Base-by-base conservation (phyloP, 2,113 vertebrate species). In the Diphyllodes magnificus region DNA sequence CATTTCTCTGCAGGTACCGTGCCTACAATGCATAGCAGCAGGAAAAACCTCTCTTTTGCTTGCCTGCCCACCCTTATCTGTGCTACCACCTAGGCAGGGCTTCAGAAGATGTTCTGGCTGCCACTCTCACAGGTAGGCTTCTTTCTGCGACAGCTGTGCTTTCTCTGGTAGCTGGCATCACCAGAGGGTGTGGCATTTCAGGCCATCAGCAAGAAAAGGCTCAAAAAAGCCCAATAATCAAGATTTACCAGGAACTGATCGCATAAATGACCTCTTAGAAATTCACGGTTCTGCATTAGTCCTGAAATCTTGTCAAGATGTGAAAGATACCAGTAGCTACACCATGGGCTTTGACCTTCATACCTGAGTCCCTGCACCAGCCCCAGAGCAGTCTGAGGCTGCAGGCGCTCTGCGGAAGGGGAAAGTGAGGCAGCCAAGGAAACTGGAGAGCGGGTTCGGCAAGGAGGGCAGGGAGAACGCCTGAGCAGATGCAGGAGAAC, bases 201-300 rank as follows among this genome's bases (percentile, higher is more conserved):
- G 19, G 37, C 11, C 33, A 35, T 7, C 20, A 40, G 7, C 13
- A 63, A 75, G 30, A 72, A 86, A 71, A 79, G 7, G 3, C n/a
- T 57, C 28, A 65, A 28, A 3, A 33, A 6, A 7, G 6, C 28
- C 24, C 7, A 42, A 2, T 13, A 45, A 40, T 0, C 44, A 42
- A 65, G 31, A 35, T 81, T 78, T 50, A 35, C 20, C 3, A 1
- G 9, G 24, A 89, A 42, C 10, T 4, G 27, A n/a, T 10, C 8
- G 9, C 37, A 65, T 6, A 63, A 44, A 40, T 1, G 5, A 50
- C 14, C 20, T 49, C 12, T 69, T 54, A 33, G 33, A 63, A 82
- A n/a, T 28, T 28, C 3, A 1, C 35, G 4, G 6, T 28, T 28
- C 2, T 2, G 11, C 6, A 1, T 31, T 37, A 53, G 12, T 35